Conservation (phyloP, 1,140 invertebrate species). For the Ceratina australensis region DNA sequence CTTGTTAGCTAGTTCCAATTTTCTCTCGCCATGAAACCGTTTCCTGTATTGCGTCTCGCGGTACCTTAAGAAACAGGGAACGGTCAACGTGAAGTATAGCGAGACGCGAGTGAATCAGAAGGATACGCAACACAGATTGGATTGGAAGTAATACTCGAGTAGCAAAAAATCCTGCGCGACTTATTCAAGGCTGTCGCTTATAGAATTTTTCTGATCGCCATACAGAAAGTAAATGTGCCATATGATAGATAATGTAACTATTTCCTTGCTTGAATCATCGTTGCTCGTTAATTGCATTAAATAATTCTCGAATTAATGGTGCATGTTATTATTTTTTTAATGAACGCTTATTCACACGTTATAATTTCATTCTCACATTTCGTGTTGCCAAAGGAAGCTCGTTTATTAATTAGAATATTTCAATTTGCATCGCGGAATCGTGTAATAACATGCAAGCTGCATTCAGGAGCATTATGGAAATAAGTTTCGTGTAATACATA, state of each 20-base stretch:
- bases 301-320: neutral
- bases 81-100: too few species aligned
- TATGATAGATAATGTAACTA: neutral
- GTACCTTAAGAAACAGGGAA: constrained; percentile 24
- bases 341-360: constrained; percentile 12
- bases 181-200: neutral
- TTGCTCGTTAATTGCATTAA: constrained; percentile 10
- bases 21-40: constrained; percentile 18
- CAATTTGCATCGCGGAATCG: constrained; percentile 1
- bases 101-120: neutral
- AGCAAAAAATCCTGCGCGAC: neutral
- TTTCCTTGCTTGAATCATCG: too few species aligned
- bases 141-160: neutral
- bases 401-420: constrained; percentile 19
- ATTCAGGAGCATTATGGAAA: too few species aligned
- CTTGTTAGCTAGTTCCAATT: constrained; percentile 25
- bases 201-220: neutral
- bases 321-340: neutral
- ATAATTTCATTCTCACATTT: neutral
- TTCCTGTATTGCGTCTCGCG: constrained; percentile 12
- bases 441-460: neutral
- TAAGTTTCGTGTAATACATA: too few species aligned
- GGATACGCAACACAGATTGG: neutral
- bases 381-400: constrained; percentile 3
- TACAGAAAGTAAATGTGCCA: neutral